Conservation (phyloP, 2,113 vertebrate genomes). For the Gadus chalcogrammus region DNA sequence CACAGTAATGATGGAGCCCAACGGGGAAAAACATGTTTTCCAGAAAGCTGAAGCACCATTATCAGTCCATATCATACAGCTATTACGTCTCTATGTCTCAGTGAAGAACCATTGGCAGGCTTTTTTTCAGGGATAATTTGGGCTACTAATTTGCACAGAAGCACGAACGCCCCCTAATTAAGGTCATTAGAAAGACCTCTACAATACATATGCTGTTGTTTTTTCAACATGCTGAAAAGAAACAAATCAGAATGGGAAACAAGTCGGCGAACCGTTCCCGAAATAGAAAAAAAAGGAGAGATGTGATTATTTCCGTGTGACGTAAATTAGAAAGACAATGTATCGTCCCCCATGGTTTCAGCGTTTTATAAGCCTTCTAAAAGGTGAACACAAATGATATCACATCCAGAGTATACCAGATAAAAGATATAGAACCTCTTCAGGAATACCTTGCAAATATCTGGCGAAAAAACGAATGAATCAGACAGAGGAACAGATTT, state of each 20-base stretch:
- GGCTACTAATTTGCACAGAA: slow-evolving; percentile 17
- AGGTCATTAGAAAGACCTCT: slow-evolving; percentile 18
- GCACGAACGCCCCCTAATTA: slow-evolving; percentile 17
- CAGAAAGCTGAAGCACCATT: slow-evolving; percentile 38
- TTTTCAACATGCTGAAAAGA: slow-evolving; percentile 9
- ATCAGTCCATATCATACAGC: slow-evolving; percentile 21
- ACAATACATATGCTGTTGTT: not conserved
- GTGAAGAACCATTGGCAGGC: slow-evolving; percentile 27
- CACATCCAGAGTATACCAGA: slow-evolving; percentile 48
- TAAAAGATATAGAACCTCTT: slow-evolving; percentile 47
- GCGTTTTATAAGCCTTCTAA: slow-evolving; percentile 56
- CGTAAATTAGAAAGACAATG: slow-evolving; percentile 41
- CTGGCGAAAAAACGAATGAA: slow-evolving; percentile 41
- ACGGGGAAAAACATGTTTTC: slow-evolving; percentile 33
- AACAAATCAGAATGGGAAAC: too few species aligned
- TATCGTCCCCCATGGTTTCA: slow-evolving; percentile 28
- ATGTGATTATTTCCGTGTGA: not conserved
- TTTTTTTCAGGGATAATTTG: slow-evolving; percentile 28
- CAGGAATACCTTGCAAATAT: slow-evolving; percentile 31
- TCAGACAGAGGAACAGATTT: slow-evolving; percentile 12
- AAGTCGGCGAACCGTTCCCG: too few species aligned
- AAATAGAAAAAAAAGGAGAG: too few species aligned
- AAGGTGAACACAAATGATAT: slow-evolving; percentile 53
- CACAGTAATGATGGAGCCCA: slow-evolving; percentile 39
- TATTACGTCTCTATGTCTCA: slow-evolving; percentile 54